phyloP scores from a whole-genome alignment of 2,888 invertebrate genomes.

The Heliconius erato region DNA sequence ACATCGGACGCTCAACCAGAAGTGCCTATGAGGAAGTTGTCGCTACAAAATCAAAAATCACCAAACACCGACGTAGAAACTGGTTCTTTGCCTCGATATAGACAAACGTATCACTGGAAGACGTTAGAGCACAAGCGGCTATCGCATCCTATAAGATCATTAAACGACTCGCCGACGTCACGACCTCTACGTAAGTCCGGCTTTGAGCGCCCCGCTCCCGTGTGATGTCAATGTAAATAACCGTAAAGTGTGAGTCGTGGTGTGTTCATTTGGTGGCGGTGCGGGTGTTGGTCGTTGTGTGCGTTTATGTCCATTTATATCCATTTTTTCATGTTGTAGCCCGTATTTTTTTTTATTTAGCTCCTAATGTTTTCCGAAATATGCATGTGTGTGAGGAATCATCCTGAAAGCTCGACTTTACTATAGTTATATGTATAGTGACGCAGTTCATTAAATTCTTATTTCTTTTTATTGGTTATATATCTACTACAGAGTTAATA shows the following conservation, averaged over 20 bases:
- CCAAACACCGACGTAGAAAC: slow-evolving; percentile 64
- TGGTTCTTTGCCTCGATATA: slow-evolving; percentile 71
- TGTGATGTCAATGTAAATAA: slow-evolving; percentile 71
- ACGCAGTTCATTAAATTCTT: slow-evolving; percentile 17
- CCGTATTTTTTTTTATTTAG: background rate
- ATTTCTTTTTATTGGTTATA: background rate
- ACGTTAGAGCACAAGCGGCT: slow-evolving; percentile 80
- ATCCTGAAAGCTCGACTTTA: background rate
- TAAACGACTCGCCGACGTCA: slow-evolving; percentile 72
- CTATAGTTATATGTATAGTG: slow-evolving; percentile 7
- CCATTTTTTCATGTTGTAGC: slow-evolving; percentile 20
- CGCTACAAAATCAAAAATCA: slow-evolving; percentile 68
- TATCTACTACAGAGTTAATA: background rate
- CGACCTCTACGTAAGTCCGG: slow-evolving; percentile 80
- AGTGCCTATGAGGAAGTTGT: slow-evolving; percentile 65
- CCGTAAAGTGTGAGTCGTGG: slow-evolving; percentile 58
- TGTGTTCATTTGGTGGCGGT: slow-evolving; percentile 52
- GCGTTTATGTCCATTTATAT: slow-evolving; percentile 24
- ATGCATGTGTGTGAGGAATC: slow-evolving; percentile 7
- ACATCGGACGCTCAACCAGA: slow-evolving; percentile 55
- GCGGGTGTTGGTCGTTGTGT: slow-evolving; percentile 40
- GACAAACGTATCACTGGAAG: slow-evolving; percentile 78
- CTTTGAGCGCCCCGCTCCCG: slow-evolving; percentile 61
- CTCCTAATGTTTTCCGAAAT: background rate
- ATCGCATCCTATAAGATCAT: slow-evolving; percentile 77